Percentiles rank a stretch among this genome's conserved stretches.
phyloP scores from a whole-genome alignment of 2,888 invertebrate species.

The Apocheima hispidaria region DNA sequence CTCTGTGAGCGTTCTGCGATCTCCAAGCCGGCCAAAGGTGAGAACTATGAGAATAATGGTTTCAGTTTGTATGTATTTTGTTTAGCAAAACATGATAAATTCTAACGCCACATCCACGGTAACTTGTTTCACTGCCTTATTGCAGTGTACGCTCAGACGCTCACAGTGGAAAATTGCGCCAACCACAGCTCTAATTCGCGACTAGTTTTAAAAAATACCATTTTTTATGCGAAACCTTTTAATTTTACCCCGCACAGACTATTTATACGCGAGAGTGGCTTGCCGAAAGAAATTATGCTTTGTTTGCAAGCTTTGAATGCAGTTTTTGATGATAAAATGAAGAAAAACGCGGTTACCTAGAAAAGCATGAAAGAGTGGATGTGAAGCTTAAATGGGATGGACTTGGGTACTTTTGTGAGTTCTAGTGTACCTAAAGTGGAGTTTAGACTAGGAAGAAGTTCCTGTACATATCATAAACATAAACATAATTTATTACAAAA shows the following conservation, averaged over 20 bases:
- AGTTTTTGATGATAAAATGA: conserved; percentile 21
- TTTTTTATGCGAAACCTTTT: conserved; percentile 54
- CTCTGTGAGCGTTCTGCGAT: no score
- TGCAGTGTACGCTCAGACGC: conserved; percentile 58
- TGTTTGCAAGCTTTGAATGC: conserved; percentile 22
- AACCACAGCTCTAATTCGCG: conserved; percentile 66
- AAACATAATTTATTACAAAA: no score
- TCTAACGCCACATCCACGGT: conserved; percentile 8
- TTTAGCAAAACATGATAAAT: no score
- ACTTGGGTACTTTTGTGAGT: background rate
- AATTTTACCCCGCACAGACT: conserved; percentile 42
- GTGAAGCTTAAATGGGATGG: background rate
- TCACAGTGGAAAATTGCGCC: conserved; percentile 65
- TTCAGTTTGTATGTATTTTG: no score
- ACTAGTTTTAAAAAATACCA: conserved; percentile 57
- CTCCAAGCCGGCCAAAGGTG: no score
- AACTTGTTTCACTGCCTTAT: conserved; percentile 21
- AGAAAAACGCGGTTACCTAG: conserved; percentile 12
- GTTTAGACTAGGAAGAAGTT: background rate
- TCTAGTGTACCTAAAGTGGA: background rate
- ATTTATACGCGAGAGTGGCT: conserved; percentile 37
- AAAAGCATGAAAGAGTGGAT: background rate
- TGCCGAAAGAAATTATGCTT: conserved; percentile 28
- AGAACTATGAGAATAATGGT: no score
- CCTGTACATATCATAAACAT: no score